Percentiles rank a stretch among this genome's conserved stretches.
These are phyloP conservation scores for Apotomis turbidana DNA, from an alignment of 2,888 invertebrate species.

Conservation along the genomic window DNA sequence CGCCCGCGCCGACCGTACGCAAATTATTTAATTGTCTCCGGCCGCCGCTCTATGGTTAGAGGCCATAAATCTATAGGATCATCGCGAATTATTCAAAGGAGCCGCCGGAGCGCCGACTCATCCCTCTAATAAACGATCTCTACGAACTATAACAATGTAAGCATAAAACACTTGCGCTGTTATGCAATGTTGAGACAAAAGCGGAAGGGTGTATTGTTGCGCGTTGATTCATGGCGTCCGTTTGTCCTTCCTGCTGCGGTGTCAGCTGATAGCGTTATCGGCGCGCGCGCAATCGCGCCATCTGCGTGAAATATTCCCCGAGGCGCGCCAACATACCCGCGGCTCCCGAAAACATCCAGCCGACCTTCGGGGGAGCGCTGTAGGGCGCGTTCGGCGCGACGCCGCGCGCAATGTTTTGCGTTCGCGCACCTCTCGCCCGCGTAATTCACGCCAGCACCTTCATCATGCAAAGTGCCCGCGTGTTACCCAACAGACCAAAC, in stretches of 20 bases:
- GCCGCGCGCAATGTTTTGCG: conserved; percentile 17
- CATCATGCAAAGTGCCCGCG: conserved; percentile 77
- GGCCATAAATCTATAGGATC: conserved; percentile 77
- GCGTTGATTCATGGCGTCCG: conserved; percentile 73
- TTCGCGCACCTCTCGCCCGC: conserved; percentile 73
- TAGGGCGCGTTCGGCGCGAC: conserved; percentile 1
- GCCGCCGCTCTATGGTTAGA: conserved; percentile 72
- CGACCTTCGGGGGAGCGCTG: neutral
- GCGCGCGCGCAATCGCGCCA: conserved; percentile 71
- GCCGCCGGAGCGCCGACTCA: conserved; percentile 56
- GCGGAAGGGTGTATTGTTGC: conserved; percentile 49
- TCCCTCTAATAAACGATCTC: conserved; percentile 25
- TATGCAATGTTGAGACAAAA: conserved; percentile 34
- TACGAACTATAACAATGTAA: conserved; percentile 30
- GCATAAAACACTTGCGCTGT: conserved; percentile 35
- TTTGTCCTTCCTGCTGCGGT: conserved; percentile 67
- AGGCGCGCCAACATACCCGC: conserved; percentile 59
- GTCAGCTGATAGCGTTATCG: conserved; percentile 68
- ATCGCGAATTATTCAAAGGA: conserved; percentile 78
- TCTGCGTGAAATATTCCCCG: conserved; percentile 79
- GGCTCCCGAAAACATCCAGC: conserved; percentile 9
- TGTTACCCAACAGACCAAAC: conserved; percentile 42
- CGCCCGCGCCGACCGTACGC: conserved; percentile 63
- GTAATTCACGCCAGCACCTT: conserved; percentile 80
- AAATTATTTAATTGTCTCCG: conserved; percentile 78